phyloP scores from a whole-genome alignment of 2,797 vertebrate species.

The Galago senegalensis region DNA sequence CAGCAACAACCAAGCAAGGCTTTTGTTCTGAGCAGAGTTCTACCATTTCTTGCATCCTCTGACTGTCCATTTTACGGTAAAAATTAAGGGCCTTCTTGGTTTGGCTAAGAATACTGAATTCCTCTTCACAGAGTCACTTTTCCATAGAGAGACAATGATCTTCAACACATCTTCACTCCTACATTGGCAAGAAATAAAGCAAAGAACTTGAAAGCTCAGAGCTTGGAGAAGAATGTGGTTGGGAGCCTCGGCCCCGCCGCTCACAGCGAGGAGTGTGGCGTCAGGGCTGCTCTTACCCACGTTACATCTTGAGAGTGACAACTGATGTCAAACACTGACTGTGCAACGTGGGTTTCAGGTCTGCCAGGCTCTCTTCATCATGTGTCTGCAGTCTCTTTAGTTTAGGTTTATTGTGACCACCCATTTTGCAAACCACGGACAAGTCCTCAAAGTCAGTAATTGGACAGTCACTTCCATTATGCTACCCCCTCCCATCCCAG shows the following conservation, averaged over 20 bases:
- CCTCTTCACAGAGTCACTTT: constrained; percentile 80
- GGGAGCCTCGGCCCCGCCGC: background rate
- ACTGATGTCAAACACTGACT: background rate
- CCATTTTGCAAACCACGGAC: background rate
- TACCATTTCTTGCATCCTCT: constrained; percentile 50
- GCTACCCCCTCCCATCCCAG: background rate
- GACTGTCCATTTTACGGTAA: constrained; percentile 67
- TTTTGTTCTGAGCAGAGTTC: constrained; percentile 33
- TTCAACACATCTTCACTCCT: constrained; percentile 75
- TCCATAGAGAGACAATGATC: constrained; percentile 70
- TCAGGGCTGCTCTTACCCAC: background rate
- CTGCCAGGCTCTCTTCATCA: background rate
- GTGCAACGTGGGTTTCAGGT: background rate
- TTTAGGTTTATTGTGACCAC: constrained; percentile 48
- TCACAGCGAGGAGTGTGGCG: background rate
- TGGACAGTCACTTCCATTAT: background rate
- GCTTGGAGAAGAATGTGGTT: constrained; percentile 41
- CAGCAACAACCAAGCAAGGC: constrained; percentile 63
- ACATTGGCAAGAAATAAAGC: constrained; percentile 70
- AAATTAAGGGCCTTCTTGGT: constrained; percentile 75
- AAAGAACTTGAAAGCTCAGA: constrained; percentile 57
- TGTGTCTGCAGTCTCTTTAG: constrained; percentile 25
- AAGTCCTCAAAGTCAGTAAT: background rate
- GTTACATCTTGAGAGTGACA: background rate
- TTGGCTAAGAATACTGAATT: constrained; percentile 74